Conservation (phyloP, 1,140 invertebrate genomes). For the Zeugodacus cucurbitae region DNA sequence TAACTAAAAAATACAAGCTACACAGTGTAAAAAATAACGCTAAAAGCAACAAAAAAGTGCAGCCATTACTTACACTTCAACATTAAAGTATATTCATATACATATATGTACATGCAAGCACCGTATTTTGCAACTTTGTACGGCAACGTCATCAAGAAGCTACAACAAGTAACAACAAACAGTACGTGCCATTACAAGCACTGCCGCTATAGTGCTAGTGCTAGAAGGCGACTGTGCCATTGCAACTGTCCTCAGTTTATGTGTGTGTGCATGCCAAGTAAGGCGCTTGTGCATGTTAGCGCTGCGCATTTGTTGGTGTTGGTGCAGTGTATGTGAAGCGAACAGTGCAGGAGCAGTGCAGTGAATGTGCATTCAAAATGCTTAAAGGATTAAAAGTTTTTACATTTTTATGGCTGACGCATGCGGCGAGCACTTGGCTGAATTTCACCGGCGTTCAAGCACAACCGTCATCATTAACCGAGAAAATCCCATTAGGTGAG, state of each 20-base stretch:
- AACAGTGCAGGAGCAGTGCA: constrained; percentile 23
- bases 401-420: constrained; percentile 58
- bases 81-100: neutral
- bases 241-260: neutral
- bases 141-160: neutral
- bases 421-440: constrained; percentile 45
- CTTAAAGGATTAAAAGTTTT: constrained; percentile 53
- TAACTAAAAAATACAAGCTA: neutral
- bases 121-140: neutral
- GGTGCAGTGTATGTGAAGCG: neutral
- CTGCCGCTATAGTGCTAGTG: neutral
- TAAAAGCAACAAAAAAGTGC: neutral
- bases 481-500: constrained; percentile 66
- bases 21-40: neutral
- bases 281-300: neutral
- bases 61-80: neutral
- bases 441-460: constrained; percentile 47
- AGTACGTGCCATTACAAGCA: neutral
- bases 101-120: neutral
- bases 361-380: constrained; percentile 51
- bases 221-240: too few relatives aligned
- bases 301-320: neutral
- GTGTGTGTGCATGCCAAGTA: neutral
- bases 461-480: constrained; percentile 64
- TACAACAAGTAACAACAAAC: neutral